phyloP scores from a whole-genome alignment of 2,888 invertebrate genomes.

The Sialis fuliginosa region DNA sequence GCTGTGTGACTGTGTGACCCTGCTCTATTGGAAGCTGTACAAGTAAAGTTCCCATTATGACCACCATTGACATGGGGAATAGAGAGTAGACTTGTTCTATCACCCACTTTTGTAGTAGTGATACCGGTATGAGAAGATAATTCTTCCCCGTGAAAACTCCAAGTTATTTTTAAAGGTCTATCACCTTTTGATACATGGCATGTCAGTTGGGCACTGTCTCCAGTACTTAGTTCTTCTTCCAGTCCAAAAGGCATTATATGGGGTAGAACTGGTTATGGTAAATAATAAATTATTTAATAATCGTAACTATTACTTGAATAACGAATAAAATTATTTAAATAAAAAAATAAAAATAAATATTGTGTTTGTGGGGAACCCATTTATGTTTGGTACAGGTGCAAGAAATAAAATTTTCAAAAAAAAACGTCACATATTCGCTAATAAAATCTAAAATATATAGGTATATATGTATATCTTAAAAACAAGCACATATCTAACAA shows the following conservation, averaged over 20 bases:
- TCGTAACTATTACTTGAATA: not conserved
- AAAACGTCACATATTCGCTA: too few species aligned
- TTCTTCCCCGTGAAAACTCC: slow-evolving; percentile 52
- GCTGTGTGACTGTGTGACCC: slow-evolving; percentile 33
- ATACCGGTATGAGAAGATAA: slow-evolving; percentile 15
- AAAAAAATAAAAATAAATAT: not conserved
- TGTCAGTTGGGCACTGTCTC: slow-evolving; percentile 14
- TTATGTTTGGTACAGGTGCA: not conserved
- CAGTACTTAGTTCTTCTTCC: slow-evolving; percentile 29
- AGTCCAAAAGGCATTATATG: slow-evolving; percentile 44
- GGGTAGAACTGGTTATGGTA: slow-evolving; percentile 31
- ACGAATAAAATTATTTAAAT: not conserved
- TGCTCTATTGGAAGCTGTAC: slow-evolving; percentile 36
- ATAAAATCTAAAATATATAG: too few species aligned
- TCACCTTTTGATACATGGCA: slow-evolving; percentile 40
- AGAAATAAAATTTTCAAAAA: not conserved
- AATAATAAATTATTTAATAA: not conserved
- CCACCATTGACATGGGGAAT: slow-evolving; percentile 39
- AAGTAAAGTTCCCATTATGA: slow-evolving; percentile 45
- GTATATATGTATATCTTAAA: too few species aligned
- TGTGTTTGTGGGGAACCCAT: not conserved
- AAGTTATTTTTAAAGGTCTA: slow-evolving; percentile 50
- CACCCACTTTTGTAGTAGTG: slow-evolving; percentile 6
- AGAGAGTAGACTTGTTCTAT: slow-evolving; percentile 27
- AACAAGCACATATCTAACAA: too few species aligned